phyloP scores from a whole-genome alignment of 2,797 vertebrate species.

The Cichlasoma orientale region DNA sequence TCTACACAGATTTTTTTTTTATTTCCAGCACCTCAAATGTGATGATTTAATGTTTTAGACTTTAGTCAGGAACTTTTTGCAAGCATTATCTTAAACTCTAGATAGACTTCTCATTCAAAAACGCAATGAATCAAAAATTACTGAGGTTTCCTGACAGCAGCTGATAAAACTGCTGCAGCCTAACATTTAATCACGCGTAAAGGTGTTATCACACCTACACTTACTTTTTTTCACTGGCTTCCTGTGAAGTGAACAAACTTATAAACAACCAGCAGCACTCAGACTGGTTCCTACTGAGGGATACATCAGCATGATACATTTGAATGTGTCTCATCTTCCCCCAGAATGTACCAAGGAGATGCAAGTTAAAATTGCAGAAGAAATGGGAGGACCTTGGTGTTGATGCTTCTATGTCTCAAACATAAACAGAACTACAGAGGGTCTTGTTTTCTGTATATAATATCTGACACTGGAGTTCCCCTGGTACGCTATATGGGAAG shows the following conservation, averaged over 20 bases:
- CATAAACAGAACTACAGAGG: background rate
- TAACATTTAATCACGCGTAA: background rate
- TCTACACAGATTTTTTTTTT: background rate
- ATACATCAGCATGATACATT: background rate
- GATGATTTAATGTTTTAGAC: background rate
- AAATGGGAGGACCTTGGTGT: background rate
- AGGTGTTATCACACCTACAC: background rate
- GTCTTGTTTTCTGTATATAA: background rate
- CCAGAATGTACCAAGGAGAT: background rate
- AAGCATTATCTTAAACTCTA: background rate
- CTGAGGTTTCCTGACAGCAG: background rate
- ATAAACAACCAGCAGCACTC: background rate
- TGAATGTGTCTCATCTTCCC: background rate
- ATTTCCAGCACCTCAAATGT: background rate
- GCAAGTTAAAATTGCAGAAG: background rate
- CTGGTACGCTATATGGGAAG: background rate
- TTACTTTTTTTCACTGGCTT: background rate
- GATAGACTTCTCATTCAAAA: background rate
- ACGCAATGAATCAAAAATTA: background rate
- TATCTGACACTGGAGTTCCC: background rate
- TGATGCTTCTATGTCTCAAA: background rate
- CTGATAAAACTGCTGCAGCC: background rate
- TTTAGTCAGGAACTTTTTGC: background rate
- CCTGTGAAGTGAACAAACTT: background rate
- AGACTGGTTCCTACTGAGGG: background rate